Evolutionary conservation across 2,888 invertebrate species (phyloP), one percentile per base, ranked within the genome.

Genomic region (Stenodema calcarata): DNA sequence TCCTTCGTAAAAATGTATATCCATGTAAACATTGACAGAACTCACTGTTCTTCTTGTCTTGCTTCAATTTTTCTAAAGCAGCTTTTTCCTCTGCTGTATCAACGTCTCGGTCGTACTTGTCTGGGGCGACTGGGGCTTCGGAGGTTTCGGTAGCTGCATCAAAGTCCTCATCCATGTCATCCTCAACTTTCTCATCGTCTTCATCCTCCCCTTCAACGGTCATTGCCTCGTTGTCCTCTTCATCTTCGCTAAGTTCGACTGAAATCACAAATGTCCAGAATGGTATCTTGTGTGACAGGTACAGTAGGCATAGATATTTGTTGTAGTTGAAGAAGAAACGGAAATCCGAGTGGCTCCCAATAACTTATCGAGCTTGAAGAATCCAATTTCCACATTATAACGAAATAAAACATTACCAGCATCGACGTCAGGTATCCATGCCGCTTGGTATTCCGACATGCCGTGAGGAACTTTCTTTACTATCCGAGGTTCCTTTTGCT

Each of bases 371-470:
- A n/a, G n/a, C n/a, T n/a, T n/a, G n/a, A n/a, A n/a, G 4, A 35
- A 35, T 35, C 35, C 4, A 7, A 35, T 35, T 35, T 35, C 35
- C n/a, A n/a, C n/a, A n/a, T n/a, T n/a, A n/a, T n/a, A n/a, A n/a
- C n/a, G n/a, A 16, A 4, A 47, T 9, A 47, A n/a, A 69, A 16
- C 3, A 7, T 83, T 87, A 91, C 91, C 91, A 88, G 90, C 91
- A 88, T 95, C 95, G 69, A 94, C 93, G 89, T 96, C 96, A 0
- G 95, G 95, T 87, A 97, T 95, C 97, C 97, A 97, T 76, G 98
- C 96, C 1, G 99, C 97, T 92, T 99, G 99, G 91, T 99, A 99
- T 86, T 96, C 97, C 2, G 99, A 99, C 92, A 97, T 98, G 41
- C 99, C 99, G 92, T 97, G 97, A 0, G 98, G 98, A 12, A 98